Base-by-base conservation (phyloP, 2,888 invertebrate species). In the Diadegma fenestrale region DNA sequence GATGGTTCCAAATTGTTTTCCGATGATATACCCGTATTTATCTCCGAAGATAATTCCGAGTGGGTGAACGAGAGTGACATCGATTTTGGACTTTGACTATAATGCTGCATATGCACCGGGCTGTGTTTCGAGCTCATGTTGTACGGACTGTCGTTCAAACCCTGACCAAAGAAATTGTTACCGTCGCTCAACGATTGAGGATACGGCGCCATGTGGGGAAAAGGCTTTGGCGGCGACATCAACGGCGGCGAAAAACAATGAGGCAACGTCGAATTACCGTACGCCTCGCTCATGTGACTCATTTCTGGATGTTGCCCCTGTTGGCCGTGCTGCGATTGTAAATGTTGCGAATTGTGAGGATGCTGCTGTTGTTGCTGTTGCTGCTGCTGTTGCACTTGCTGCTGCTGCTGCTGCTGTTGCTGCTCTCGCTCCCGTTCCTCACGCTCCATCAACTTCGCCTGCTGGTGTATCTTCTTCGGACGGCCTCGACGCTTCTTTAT, bases 401-500 rank as follows among this genome's bases (percentile, higher is more conserved):
- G 89, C 0, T 91, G 91, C 0, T 90, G 91, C 4, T 91, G 91
- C 0, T 90, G 90, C 0, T 91, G 90, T 0, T 89, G 89, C 43
- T 90, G 88, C 43, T 94, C 92, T 22, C 91, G 88, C 71, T 94
- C 91, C 76, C 93, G 88, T 41, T 91, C 90, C 84, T 93, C 91
- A 6, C 93, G 89, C 77, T 93, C 93, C 43, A 92, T 90, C 80
- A 92, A 87, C 87, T 92, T 92, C 82, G 94, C 91, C 87, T 94
- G 94, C 75, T 95, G 95, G n/a, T 94, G 93, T 22, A 97, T 96
- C 94, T 98, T 98, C 94, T 98, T 98, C 85, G 98, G 98, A 85
- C 98, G 95, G 26, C 98, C 98, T 37, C 98, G 94, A 92, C 98
- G 98, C 94, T 98, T 98, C 94, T 98, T 98, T 86, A 97, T 96